Evolutionary conservation across 2,888 invertebrate genomes (phyloP).

Genomic region (Sphinx pinastri): DNA sequence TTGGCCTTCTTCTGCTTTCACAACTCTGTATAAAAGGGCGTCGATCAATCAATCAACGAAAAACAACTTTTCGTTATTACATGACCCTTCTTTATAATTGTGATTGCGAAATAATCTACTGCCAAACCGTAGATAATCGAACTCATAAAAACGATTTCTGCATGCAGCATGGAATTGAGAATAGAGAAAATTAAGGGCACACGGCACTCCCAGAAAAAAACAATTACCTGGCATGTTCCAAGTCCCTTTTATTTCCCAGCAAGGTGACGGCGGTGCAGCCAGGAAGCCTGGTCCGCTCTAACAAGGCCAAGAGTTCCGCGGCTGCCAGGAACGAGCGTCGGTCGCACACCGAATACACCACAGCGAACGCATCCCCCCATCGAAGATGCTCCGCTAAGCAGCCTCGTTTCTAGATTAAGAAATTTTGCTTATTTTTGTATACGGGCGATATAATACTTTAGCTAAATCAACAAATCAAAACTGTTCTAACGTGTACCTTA

Average conservation of each 20-base stretch:
- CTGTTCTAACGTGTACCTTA: background rate
- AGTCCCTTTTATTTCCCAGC: slow-evolving; percentile 91
- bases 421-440: background rate
- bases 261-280: slow-evolving; percentile 90
- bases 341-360: slow-evolving; percentile 92
- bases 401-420: slow-evolving; percentile 85
- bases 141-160: background rate
- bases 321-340: slow-evolving; percentile 90
- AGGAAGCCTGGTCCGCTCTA: slow-evolving; percentile 89
- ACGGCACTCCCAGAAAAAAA: background rate
- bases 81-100: background rate
- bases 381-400: slow-evolving; percentile 90
- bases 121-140: background rate
- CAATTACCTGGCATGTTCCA: slow-evolving; percentile 89
- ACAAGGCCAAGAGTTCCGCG: slow-evolving; percentile 87
- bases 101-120: background rate
- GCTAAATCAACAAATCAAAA: background rate
- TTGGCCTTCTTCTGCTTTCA: slow-evolving; percentile 91
- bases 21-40: slow-evolving; percentile 82
- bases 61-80: background rate
- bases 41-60: background rate
- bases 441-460: background rate
- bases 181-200: too few relatives aligned
- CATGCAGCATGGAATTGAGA: too few relatives aligned
- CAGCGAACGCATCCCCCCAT: slow-evolving; percentile 93